Evolutionary conservation across 53 echinoderm and acorn worm species (phyloP).

Genomic region (Crossaster papposus): DNA sequence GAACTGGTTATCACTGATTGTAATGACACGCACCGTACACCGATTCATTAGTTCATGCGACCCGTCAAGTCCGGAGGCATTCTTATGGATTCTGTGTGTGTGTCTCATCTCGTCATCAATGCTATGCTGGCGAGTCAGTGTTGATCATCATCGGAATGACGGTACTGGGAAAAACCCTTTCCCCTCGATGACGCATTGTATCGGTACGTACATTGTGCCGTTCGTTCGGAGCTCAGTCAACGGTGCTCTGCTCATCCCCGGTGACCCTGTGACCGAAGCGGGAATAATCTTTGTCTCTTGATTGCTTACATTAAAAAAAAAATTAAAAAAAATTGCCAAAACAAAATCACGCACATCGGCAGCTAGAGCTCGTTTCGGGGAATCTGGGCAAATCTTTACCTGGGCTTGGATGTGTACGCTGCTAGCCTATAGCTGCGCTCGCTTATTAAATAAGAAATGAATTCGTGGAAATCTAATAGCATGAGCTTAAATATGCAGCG

Average conservation of each 20-base stretch:
- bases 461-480: constrained; percentile 17
- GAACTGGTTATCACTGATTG: constrained; percentile 16
- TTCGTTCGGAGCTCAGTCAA: neutral
- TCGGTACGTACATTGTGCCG: neutral
- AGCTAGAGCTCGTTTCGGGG: neutral
- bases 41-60: constrained; percentile 44
- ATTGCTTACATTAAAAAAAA: neutral
- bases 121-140: neutral
- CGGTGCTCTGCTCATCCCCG: neutral
- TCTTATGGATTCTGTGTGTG: constrained; percentile 12
- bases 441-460: constrained; percentile 17
- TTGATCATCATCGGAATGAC: neutral
- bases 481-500: neutral
- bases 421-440: neutral
- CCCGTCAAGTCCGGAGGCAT: constrained; percentile 26
- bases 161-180: constrained; percentile 27
- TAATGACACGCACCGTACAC: constrained; percentile 36
- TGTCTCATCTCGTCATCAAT: constrained; percentile 41
- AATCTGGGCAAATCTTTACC: neutral
- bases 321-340: no score
- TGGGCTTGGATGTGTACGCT: neutral
- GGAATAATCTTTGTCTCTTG: neutral
- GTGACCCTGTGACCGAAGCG: neutral
- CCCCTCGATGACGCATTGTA: constrained; percentile 42
- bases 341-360: neutral